Evolutionary conservation across 2,797 vertebrate genomes (phyloP).

Genomic region (Coendou prehensilis): DNA sequence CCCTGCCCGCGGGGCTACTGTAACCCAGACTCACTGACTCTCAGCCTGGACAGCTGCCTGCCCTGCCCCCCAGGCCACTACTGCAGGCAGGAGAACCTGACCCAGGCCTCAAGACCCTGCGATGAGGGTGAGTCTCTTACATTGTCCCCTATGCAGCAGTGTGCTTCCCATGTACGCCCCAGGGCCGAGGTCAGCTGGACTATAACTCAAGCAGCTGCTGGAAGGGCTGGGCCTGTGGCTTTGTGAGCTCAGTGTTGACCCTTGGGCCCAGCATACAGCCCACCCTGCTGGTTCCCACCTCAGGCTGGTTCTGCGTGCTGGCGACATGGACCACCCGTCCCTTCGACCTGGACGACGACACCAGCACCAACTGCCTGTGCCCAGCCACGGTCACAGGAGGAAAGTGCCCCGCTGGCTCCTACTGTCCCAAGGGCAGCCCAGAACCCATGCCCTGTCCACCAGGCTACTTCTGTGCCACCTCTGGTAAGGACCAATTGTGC

Average conservation of each 20-base stretch:
- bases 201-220: neutral
- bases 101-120: constrained; percentile 93
- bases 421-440: constrained; percentile 93
- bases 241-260: neutral
- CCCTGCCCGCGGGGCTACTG: constrained; percentile 97
- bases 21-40: constrained; percentile 96
- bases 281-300: neutral
- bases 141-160: fast-evolving
- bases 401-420: constrained; percentile 94
- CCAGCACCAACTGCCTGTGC: constrained; percentile 96
- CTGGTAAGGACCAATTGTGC: constrained; percentile 88
- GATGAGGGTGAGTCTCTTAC: constrained; percentile 92
- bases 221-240: neutral
- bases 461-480: constrained; percentile 93
- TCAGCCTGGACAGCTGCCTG: constrained; percentile 97
- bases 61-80: constrained; percentile 96
- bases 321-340: constrained; percentile 96
- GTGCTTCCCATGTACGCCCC: neutral
- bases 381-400: constrained; percentile 96
- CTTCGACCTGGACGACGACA: constrained; percentile 98
- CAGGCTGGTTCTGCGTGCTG: constrained; percentile 97
- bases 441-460: constrained; percentile 93
- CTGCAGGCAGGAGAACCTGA: constrained; percentile 95
- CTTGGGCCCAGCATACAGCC: fast-evolving
- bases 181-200: neutral